phyloP scores from a whole-genome alignment of 1,140 invertebrate species.

The Saxidomus purpurata region DNA sequence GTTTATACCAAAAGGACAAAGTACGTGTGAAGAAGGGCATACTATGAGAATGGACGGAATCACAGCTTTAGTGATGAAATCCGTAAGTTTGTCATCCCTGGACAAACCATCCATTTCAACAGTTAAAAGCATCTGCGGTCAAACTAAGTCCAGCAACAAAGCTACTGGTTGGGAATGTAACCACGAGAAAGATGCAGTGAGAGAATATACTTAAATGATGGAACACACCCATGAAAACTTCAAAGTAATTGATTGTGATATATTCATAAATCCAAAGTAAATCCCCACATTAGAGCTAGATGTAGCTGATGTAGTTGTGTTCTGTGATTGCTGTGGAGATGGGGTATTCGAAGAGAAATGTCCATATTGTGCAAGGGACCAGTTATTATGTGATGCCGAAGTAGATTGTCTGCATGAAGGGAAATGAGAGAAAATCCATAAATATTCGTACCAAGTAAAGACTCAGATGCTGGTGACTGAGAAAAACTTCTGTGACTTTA shows the following conservation, averaged over 20 bases:
- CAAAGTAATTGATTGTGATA: background rate
- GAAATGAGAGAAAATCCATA: slow-evolving; percentile 8
- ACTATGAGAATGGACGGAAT: slow-evolving; percentile 47
- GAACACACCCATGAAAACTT: background rate
- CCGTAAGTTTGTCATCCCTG: background rate
- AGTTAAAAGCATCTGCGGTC: background rate
- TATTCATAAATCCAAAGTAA: slow-evolving; percentile 22
- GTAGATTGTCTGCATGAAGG: background rate
- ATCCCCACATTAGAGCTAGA: slow-evolving; percentile 55
- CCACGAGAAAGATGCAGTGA: slow-evolving; percentile 36
- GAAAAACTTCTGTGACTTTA: slow-evolving; percentile 62
- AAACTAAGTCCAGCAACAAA: background rate
- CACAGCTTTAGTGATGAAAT: slow-evolving; percentile 61
- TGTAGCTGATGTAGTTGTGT: slow-evolving; percentile 43
- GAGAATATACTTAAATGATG: background rate
- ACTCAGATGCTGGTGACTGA: slow-evolving; percentile 59
- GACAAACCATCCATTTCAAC: background rate
- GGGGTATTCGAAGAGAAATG: slow-evolving; percentile 58
- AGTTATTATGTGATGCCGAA: background rate
- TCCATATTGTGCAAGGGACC: slow-evolving; percentile 34
- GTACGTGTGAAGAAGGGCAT: slow-evolving; percentile 56
- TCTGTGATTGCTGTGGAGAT: slow-evolving; percentile 59
- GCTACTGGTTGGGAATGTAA: slow-evolving; percentile 26
- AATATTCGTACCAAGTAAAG: slow-evolving; percentile 69
- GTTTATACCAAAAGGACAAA: slow-evolving; percentile 48